These are phyloP conservation scores for Helicolenus hilgendorfi DNA, from an alignment of 2,797 vertebrate species.

Conservation along the genomic window DNA sequence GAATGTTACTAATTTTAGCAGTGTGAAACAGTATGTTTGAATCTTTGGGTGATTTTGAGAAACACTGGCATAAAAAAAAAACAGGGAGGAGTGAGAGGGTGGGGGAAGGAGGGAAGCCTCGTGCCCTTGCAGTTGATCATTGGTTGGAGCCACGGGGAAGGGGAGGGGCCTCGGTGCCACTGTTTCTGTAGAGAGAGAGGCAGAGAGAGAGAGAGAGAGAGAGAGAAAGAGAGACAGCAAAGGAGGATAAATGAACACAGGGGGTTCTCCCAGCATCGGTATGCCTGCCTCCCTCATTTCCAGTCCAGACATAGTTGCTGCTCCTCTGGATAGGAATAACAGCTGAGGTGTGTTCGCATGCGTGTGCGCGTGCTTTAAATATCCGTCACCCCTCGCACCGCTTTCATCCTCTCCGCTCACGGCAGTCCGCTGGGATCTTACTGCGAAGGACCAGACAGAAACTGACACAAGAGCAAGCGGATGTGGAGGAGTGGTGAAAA, in stretches of 20 bases:
- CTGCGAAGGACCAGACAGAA: slow-evolving; percentile 66
- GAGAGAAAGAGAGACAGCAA: slow-evolving; percentile 58
- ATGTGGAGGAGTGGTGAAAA: slow-evolving; percentile 44
- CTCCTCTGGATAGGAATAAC: slow-evolving; percentile 51
- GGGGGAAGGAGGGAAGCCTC: slow-evolving; percentile 77
- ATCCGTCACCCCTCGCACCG: slow-evolving; percentile 47
- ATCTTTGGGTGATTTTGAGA: slow-evolving; percentile 45
- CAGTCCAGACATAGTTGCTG: slow-evolving; percentile 80
- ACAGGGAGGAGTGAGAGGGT: slow-evolving; percentile 36
- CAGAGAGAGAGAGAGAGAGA: slow-evolving; percentile 54
- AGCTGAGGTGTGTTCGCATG: slow-evolving; percentile 47
- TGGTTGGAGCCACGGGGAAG: slow-evolving; percentile 82
- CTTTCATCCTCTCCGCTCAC: slow-evolving; percentile 53
- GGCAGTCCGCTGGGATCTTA: slow-evolving; percentile 58
- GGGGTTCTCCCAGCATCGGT: slow-evolving; percentile 83
- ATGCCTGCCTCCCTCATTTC: slow-evolving; percentile 84
- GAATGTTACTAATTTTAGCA: slow-evolving; percentile 37
- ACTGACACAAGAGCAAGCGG: slow-evolving; percentile 47
- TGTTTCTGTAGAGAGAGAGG: slow-evolving; percentile 85
- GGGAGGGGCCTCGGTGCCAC: slow-evolving; percentile 85
- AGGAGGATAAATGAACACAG: slow-evolving; percentile 77
- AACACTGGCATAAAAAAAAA: slow-evolving; percentile 16
- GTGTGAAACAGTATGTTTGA: slow-evolving; percentile 32
- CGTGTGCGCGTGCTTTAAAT: slow-evolving; percentile 33
- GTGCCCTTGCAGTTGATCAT: slow-evolving; percentile 83